phyloP scores from a whole-genome alignment of 1,140 invertebrate genomes.

The Ceratoteleas bidentatus region DNA sequence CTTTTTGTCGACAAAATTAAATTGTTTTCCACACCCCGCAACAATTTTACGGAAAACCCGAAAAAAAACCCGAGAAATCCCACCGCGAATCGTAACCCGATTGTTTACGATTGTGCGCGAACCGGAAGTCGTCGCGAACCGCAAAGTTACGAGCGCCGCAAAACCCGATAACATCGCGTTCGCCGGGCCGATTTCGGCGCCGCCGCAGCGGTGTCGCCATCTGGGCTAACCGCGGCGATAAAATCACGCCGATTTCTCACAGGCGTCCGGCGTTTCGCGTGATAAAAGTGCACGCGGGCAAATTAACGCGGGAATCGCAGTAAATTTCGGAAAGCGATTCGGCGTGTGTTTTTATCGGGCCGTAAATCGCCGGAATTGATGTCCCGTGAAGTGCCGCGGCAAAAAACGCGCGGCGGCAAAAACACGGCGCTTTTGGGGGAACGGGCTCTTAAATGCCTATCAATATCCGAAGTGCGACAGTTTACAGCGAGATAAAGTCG shows the following conservation, averaged over 20 bases:
- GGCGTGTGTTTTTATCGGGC: slow-evolving; percentile 46
- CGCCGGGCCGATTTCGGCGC: slow-evolving; percentile 28
- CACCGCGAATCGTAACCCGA: too few relatives aligned
- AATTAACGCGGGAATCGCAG: slow-evolving; percentile 32
- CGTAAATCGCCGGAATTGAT: slow-evolving; percentile 52
- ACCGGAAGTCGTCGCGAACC: neutral
- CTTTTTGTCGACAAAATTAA: slow-evolving; percentile 51
- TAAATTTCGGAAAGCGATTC: slow-evolving; percentile 36
- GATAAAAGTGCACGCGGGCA: slow-evolving; percentile 30
- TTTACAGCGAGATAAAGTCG: slow-evolving; percentile 64
- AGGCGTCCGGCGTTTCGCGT: slow-evolving; percentile 62
- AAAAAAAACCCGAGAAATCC: neutral
- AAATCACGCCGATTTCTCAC: slow-evolving; percentile 68
- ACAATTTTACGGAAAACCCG: slow-evolving; percentile 6
- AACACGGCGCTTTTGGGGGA: slow-evolving; percentile 25
- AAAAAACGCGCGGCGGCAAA: slow-evolving; percentile 3
- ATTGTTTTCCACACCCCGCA: slow-evolving; percentile 50
- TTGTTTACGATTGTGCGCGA: too few relatives aligned
- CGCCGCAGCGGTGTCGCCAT: slow-evolving; percentile 35
- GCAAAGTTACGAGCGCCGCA: slow-evolving; percentile 27
- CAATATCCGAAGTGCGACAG: slow-evolving; percentile 56
- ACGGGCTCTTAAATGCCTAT: slow-evolving; percentile 43
- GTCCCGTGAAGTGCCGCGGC: slow-evolving; percentile 33
- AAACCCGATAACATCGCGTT: slow-evolving; percentile 7
- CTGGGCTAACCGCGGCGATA: slow-evolving; percentile 67